phyloP scores from a whole-genome alignment of 2,888 invertebrate genomes.

The Trichogramma dendrolimi region DNA sequence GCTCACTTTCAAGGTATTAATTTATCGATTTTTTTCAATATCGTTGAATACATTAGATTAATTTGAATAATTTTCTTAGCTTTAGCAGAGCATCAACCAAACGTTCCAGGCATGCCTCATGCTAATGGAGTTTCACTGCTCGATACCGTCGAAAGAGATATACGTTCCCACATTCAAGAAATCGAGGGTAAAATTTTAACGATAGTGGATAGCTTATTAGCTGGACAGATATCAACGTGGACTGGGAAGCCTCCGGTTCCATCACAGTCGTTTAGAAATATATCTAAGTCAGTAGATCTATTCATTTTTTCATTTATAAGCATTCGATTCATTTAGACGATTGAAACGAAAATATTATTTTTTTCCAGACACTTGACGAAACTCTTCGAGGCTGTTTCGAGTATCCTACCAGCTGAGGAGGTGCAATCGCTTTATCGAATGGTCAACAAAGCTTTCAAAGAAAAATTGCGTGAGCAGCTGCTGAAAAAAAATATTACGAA shows the following conservation, averaged over 20 bases:
- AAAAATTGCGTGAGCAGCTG: slow-evolving; percentile 78
- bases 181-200: slow-evolving; percentile 86
- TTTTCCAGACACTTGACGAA: slow-evolving; percentile 73
- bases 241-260: slow-evolving; percentile 94
- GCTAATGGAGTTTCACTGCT: slow-evolving; percentile 50
- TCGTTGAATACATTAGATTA: slow-evolving; percentile 46
- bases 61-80: slow-evolving; percentile 37
- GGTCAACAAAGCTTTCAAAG: slow-evolving; percentile 82
- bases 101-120: slow-evolving; percentile 36
- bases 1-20: slow-evolving; percentile 61
- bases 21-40: background rate
- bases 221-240: slow-evolving; percentile 80
- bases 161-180: slow-evolving; percentile 85
- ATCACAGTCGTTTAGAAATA: slow-evolving; percentile 81
- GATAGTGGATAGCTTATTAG: slow-evolving; percentile 82
- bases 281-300: slow-evolving; percentile 59
- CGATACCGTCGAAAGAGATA: slow-evolving; percentile 72
- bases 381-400: slow-evolving; percentile 84
- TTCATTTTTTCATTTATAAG: background rate
- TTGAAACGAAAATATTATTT: slow-evolving; percentile 38
- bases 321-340: background rate
- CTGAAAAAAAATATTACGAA: slow-evolving; percentile 83
- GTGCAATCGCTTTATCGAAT: slow-evolving; percentile 72
- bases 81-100: slow-evolving; percentile 39
- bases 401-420: slow-evolving; percentile 75